Percentiles rank a stretch among this genome's conserved stretches.
phyloP scores from a whole-genome alignment of 2,888 invertebrate genomes.

The Molorchus minor region DNA sequence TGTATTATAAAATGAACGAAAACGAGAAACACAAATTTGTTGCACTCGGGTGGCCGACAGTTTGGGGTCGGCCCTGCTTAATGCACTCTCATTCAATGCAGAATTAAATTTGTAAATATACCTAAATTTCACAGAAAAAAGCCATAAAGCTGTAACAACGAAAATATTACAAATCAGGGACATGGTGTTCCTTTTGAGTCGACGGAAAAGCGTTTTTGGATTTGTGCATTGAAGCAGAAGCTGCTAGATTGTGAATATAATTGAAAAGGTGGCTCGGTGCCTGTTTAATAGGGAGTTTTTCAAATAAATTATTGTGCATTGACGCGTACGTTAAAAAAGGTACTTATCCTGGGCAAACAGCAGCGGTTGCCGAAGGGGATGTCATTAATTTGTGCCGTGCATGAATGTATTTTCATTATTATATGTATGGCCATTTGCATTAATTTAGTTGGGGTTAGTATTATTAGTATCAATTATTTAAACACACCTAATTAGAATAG shows the following conservation, averaged over 20 bases:
- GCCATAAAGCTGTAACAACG: slow-evolving; percentile 14
- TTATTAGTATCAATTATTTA: too few relatives aligned
- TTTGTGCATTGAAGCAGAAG: slow-evolving; percentile 58
- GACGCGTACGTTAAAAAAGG: slow-evolving; percentile 50
- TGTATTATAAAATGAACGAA: too few relatives aligned
- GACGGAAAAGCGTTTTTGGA: slow-evolving; percentile 56
- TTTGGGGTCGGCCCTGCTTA: too few relatives aligned
- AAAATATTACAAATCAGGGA: slow-evolving; percentile 30
- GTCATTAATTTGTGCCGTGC: slow-evolving; percentile 13
- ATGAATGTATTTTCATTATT: slow-evolving; percentile 5
- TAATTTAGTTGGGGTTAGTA: too few relatives aligned
- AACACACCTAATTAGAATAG: too few relatives aligned
- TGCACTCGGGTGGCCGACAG: too few relatives aligned
- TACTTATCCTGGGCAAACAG: slow-evolving; percentile 33
- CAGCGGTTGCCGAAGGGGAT: slow-evolving; percentile 7
- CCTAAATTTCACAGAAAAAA: slow-evolving; percentile 41
- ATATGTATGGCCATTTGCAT: too few relatives aligned
- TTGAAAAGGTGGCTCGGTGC: slow-evolving; percentile 58
- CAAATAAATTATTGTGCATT: slow-evolving; percentile 59
- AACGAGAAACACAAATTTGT: too few relatives aligned
- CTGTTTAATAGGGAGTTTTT: slow-evolving; percentile 57
- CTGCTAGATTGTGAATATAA: slow-evolving; percentile 62
- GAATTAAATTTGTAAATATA: slow-evolving; percentile 41
- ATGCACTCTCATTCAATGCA: too few relatives aligned
- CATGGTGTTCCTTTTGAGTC: slow-evolving; percentile 48